Evolutionary conservation across 2,797 vertebrate genomes (phyloP).

Genomic region (Melanotaenia parkinsoni): DNA sequence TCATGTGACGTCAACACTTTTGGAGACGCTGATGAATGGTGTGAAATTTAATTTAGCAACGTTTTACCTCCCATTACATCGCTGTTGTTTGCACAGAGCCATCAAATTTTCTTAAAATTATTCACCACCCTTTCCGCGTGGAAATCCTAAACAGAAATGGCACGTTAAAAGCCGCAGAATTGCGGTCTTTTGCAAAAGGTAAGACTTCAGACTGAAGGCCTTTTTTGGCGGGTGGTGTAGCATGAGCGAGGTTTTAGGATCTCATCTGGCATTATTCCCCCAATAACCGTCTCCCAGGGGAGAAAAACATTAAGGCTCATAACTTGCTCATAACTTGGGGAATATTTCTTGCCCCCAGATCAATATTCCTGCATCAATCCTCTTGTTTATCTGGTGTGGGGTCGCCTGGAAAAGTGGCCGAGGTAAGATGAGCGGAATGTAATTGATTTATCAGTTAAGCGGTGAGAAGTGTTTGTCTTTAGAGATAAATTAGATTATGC

Average conservation of each 20-base stretch:
- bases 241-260: conserved; percentile 58
- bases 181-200: conserved; percentile 42
- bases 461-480: conserved; percentile 64
- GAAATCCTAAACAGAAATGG: conserved; percentile 8
- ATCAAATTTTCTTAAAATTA: neutral
- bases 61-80: conserved; percentile 8
- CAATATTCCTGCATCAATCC: conserved; percentile 83
- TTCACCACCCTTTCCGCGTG: neutral
- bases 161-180: conserved; percentile 25
- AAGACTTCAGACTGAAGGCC: conserved; percentile 55
- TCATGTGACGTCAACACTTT: conserved; percentile 52
- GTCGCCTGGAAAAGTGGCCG: conserved; percentile 52
- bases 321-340: conserved; percentile 60
- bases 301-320: conserved; percentile 57
- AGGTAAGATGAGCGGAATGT: conserved; percentile 60
- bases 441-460: conserved; percentile 68
- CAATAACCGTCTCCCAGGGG: conserved; percentile 47
- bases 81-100: conserved; percentile 18
- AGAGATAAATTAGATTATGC: conserved; percentile 60
- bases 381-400: conserved; percentile 35
- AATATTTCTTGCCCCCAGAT: conserved; percentile 80
- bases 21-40: conserved; percentile 34
- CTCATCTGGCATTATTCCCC: conserved; percentile 30
- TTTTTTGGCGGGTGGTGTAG: conserved; percentile 46
- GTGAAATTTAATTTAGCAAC: conserved; percentile 49